Percentiles rank a stretch among this genome's conserved stretches.
phyloP scores from a whole-genome alignment of 2,888 invertebrate species.

The Mechanitis messenoides region DNA sequence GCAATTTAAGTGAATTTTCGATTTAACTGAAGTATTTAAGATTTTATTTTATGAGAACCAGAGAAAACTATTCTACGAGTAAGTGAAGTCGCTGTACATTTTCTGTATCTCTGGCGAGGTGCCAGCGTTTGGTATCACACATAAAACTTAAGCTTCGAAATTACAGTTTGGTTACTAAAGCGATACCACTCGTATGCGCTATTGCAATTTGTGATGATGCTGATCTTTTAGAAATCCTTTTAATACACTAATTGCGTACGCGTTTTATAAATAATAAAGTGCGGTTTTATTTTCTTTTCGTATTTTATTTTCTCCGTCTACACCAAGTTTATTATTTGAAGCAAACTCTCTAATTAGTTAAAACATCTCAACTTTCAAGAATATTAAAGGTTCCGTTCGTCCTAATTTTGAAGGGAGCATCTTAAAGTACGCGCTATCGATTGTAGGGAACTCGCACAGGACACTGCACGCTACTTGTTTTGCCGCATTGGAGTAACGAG shows the following conservation, averaged over 20 bases:
- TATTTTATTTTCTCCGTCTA: too few species aligned
- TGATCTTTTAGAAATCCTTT: background rate
- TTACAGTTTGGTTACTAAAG: constrained; percentile 18
- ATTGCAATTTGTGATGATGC: constrained; percentile 1
- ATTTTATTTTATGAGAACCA: too few species aligned
- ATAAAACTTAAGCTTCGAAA: constrained; percentile 21
- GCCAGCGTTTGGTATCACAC: constrained; percentile 24
- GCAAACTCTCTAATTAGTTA: too few species aligned
- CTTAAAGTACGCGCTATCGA: constrained; percentile 36
- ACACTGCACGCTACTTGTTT: constrained; percentile 57
- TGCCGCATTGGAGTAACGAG: constrained; percentile 68
- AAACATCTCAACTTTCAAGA: too few species aligned
- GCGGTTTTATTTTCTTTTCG: too few species aligned
- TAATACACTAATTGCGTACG: too few species aligned
- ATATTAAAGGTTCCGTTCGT: too few species aligned
- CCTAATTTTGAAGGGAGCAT: constrained; percentile 9
- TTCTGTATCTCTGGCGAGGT: constrained; percentile 27
- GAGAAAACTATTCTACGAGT: too few species aligned
- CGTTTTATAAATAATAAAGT: too few species aligned
- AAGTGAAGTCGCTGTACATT: constrained; percentile 24
- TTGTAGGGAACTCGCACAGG: constrained; percentile 42
- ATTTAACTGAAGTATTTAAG: too few species aligned
- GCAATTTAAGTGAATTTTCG: too few species aligned
- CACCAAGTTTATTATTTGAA: too few species aligned
- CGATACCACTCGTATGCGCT: constrained; percentile 6